Conservation (phyloP, 2,888 invertebrate genomes). For the Nebria brevicollis region DNA sequence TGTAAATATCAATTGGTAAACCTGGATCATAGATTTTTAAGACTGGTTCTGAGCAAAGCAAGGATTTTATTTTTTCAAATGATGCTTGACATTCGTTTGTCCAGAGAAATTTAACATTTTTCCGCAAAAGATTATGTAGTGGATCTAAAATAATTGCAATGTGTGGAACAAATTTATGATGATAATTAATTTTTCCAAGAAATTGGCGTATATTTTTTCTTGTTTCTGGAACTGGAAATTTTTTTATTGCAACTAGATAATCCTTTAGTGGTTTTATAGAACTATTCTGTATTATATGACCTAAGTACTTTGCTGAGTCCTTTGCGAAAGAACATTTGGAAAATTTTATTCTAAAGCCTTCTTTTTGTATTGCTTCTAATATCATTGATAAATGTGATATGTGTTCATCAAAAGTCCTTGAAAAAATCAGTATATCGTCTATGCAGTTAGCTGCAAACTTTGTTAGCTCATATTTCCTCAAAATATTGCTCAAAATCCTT, state of each 20-base stretch:
- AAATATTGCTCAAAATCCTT: conserved; percentile 49
- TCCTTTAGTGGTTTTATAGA: conserved; percentile 49
- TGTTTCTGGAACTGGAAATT: conserved; percentile 47
- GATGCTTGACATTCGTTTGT: conserved; percentile 48
- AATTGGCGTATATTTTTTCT: conserved; percentile 48
- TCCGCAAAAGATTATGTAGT: conserved; percentile 49
- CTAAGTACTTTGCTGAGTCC: conserved; percentile 48
- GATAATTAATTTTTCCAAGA: conserved; percentile 49
- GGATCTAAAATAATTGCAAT: conserved; percentile 48
- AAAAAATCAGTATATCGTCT: no score
- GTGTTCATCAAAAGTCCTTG: no score
- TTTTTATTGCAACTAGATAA: conserved; percentile 47
- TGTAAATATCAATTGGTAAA: conserved; percentile 49
- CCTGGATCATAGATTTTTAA: conserved; percentile 50
- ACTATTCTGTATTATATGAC: conserved; percentile 49
- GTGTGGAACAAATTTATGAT: conserved; percentile 47
- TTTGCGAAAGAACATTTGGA: conserved; percentile 51
- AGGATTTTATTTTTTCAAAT: conserved; percentile 22
- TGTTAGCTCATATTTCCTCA: no score
- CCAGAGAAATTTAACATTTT: conserved; percentile 49
- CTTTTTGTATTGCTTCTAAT: no score
- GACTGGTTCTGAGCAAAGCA: conserved; percentile 50
- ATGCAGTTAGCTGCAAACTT: no score
- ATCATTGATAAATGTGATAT: no score
- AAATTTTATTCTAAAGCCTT: conserved; percentile 30